These are phyloP conservation scores for Xiphophorus couchianus DNA, from an alignment of 2,113 vertebrate genomes.

Conservation along the genomic window DNA sequence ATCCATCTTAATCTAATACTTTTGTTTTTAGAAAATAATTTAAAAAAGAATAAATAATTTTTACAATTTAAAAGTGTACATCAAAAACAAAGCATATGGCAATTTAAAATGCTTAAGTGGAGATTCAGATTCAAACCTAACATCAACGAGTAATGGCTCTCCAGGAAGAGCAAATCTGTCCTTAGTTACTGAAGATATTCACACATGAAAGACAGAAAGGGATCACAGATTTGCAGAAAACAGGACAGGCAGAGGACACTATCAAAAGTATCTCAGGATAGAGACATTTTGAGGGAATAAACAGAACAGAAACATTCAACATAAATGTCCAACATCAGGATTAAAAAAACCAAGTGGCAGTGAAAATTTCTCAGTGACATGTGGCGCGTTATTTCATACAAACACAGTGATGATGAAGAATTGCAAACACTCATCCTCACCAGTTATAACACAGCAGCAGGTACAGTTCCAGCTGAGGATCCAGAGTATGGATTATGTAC, in stretches of 20 bases:
- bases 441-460: too few species aligned
- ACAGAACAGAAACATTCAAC: background rate
- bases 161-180: background rate
- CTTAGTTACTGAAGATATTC: background rate
- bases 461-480: too few species aligned
- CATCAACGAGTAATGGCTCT: background rate
- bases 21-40: background rate
- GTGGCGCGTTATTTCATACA: background rate
- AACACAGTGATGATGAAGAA: background rate
- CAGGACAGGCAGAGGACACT: too few species aligned
- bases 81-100: background rate
- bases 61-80: background rate
- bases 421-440: too few species aligned
- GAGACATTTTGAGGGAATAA: too few species aligned
- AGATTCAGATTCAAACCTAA: too few species aligned
- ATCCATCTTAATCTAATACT: background rate
- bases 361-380: background rate
- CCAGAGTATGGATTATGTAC: background rate
- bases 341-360: background rate
- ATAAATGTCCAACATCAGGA: background rate
- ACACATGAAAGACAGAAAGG: background rate
- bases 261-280: too few species aligned
- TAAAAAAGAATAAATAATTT: background rate
- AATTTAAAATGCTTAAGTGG: too few species aligned
- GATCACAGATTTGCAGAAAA: background rate